These are phyloP conservation scores for Trichacis sp. DNA, from an alignment of 2,888 invertebrate species.

Conservation along the genomic window DNA sequence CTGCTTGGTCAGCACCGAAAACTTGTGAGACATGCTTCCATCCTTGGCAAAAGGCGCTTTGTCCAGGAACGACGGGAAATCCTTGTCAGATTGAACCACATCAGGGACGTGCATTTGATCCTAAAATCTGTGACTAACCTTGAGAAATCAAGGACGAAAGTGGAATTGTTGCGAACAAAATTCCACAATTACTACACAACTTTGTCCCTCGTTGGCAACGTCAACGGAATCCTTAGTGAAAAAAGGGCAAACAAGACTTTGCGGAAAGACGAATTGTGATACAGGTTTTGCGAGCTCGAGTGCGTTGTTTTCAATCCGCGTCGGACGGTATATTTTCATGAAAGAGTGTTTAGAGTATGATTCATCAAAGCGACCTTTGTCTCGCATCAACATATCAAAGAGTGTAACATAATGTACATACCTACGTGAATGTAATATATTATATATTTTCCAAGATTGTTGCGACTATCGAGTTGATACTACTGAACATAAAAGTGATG, in stretches of 20 bases:
- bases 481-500: no score
- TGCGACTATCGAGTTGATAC: no score
- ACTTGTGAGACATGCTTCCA: conserved; percentile 47
- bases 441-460: no score
- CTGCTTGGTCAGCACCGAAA: conserved; percentile 55
- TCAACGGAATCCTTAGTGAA: background rate
- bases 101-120: conserved; percentile 59
- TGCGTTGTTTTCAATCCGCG: background rate
- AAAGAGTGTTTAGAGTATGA: background rate
- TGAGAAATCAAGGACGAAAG: conserved; percentile 47
- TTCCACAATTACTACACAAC: conserved; percentile 47
- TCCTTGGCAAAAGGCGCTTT: background rate
- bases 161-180: conserved; percentile 45
- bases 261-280: conserved; percentile 62
- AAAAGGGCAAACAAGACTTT: conserved; percentile 1
- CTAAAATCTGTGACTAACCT: conserved; percentile 56
- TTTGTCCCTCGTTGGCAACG: conserved; percentile 20
- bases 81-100: conserved; percentile 58
- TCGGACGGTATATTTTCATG: background rate
- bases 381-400: no score
- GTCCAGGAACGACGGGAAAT: conserved; percentile 45
- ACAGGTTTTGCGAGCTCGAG: conserved; percentile 28
- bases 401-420: background rate
- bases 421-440: background rate
- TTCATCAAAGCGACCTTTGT: no score